Percentiles rank a stretch among this genome's conserved stretches.
Conservation (phyloP, 2,888 invertebrate species). For the Mellilla xanthometata region DNA sequence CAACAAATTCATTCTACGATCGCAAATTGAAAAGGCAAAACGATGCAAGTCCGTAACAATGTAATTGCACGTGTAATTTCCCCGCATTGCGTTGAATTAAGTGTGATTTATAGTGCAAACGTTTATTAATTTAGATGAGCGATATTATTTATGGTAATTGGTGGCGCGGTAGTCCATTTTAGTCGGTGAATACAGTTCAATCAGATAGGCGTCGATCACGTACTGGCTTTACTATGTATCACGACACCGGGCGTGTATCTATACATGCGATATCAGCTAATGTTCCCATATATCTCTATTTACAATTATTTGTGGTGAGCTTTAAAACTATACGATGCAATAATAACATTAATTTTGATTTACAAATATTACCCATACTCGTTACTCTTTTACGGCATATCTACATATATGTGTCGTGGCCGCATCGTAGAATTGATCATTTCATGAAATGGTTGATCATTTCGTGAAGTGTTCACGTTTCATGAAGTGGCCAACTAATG, state of each 20-base stretch:
- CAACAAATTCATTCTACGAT: background rate
- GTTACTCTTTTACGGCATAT: no score
- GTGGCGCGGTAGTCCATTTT: slow-evolving; percentile 46
- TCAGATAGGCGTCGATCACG: slow-evolving; percentile 45
- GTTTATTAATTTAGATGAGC: slow-evolving; percentile 68
- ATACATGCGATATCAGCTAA: no score
- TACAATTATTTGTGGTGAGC: no score
- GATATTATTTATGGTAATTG: slow-evolving; percentile 63
- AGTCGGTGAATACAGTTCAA: slow-evolving; percentile 41
- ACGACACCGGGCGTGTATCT: slow-evolving; percentile 4
- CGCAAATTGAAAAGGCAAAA: slow-evolving; percentile 19
- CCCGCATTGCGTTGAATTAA: slow-evolving; percentile 58
- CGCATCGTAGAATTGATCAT: no score
- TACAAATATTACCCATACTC: no score
- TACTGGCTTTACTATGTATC: slow-evolving; percentile 25
- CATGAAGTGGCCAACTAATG: no score
- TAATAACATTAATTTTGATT: no score
- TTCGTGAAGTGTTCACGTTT: no score
- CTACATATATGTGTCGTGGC: no score
- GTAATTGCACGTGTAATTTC: slow-evolving; percentile 49
- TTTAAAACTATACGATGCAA: no score
- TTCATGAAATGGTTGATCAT: no score
- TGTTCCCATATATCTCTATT: no score
- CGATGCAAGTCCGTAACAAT: slow-evolving; percentile 49
- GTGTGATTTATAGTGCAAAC: slow-evolving; percentile 61